Conservation (phyloP, 2,113 vertebrate genomes). For the Okapia johnstoni region DNA sequence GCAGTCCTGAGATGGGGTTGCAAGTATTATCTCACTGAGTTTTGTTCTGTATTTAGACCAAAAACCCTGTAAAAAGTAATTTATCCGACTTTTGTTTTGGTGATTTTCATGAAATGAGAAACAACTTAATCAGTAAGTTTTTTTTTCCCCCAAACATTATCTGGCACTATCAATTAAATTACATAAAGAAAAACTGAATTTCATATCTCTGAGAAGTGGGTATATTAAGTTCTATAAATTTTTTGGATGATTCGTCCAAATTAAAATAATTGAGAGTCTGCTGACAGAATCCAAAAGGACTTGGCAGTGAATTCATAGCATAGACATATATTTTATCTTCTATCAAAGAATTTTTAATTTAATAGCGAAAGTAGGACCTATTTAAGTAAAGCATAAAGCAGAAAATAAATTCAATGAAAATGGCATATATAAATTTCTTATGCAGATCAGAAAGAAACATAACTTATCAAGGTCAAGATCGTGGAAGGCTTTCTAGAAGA, state of each 20-base stretch:
- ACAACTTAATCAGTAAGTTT: slow-evolving; percentile 55
- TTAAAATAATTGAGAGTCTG: slow-evolving; percentile 61
- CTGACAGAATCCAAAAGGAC: slow-evolving; percentile 56
- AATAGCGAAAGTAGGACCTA: not conserved
- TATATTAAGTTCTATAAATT: slow-evolving; percentile 68
- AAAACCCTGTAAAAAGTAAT: slow-evolving; percentile 18
- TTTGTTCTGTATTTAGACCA: not conserved
- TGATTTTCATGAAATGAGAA: slow-evolving; percentile 44
- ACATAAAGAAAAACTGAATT: slow-evolving; percentile 64
- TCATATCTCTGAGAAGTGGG: slow-evolving; percentile 57
- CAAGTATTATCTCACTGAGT: not conserved
- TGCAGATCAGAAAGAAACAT: not conserved
- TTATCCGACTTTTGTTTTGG: slow-evolving; percentile 35
- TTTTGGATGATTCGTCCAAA: slow-evolving; percentile 60
- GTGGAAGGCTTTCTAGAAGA: not conserved
- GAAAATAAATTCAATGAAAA: slow-evolving; percentile 4
- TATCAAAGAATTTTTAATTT: not conserved
- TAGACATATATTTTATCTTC: not conserved
- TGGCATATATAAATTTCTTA: not conserved
- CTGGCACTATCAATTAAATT: slow-evolving; percentile 55
- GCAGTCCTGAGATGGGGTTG: not conserved
- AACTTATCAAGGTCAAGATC: not conserved
- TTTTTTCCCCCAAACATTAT: slow-evolving; percentile 19
- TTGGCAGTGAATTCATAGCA: slow-evolving; percentile 54
- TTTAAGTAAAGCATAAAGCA: not conserved